Evolutionary conservation across 2,113 vertebrate species (phyloP), one percentile per base, ranked within the genome.

Genomic region (Vidua macroura): DNA sequence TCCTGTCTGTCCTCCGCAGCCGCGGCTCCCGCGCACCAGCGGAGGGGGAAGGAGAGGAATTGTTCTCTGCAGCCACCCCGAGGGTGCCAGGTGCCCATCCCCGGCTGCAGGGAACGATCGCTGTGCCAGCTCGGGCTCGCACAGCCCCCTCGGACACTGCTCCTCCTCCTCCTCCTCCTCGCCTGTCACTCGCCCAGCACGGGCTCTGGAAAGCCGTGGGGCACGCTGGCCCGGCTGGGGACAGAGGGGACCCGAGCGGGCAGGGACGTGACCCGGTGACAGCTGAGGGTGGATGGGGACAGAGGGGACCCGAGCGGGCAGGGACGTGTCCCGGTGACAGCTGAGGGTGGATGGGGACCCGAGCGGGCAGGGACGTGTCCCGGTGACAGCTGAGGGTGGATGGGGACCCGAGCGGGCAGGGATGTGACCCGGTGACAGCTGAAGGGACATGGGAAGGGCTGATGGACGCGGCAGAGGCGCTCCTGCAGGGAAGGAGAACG

Each of bases 321-420:
- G 39, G 39, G 39, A 39, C 39, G 11, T 39, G 39, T 39, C 39
- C 39, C 11, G 39, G 39, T 39, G 39, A 39, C 39, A 39, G 39
- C 39, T 39, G 39, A 39, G 11, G 39, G 39, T 39, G 39, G 43
- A 17, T 17, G 43, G 43, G 43, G 43, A 44, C 43, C 43, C 43
- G 7, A 44, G 43, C 43, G 8, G 15, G 3, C 48, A 24, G 48
- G 37, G 25, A 14, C 37, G 0, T 0, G 8, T 3, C 10, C 2
- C 16, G 14, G 8, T 35, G 35, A 35, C 35, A 35, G 35, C 35
- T 35, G 35, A 35, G 35, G 35, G 35, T 35, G 35, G 35, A 35
- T 35, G 35, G 35, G 35, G 35, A 35, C 35, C 35, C 35, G 35
- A 35, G 35, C 35, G 35, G 35, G 35, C 35, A 35, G 35, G 35